phyloP scores from a whole-genome alignment of 2,888 invertebrate genomes.

The Capitulum mitella region DNA sequence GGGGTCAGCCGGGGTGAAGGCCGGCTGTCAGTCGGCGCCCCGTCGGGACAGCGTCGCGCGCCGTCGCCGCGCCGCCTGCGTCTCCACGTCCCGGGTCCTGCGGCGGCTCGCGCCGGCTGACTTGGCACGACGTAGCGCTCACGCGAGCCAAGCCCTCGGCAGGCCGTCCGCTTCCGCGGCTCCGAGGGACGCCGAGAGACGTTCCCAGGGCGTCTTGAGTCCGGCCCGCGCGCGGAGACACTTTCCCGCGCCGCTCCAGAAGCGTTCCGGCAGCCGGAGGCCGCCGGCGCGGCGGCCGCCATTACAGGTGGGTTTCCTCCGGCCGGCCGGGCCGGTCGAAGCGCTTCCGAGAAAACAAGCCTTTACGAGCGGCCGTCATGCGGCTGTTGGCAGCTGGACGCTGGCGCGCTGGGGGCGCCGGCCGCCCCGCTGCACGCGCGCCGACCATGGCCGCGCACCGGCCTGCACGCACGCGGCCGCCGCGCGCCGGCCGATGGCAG shows the following conservation, averaged over 20 bases:
- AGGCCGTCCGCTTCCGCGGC: too few species aligned
- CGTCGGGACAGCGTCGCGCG: background rate
- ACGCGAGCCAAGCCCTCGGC: too few species aligned
- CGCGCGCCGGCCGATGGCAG: too few species aligned
- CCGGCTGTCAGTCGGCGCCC: background rate
- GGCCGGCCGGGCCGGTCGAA: background rate
- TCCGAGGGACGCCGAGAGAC: too few species aligned
- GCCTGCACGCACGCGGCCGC: too few species aligned
- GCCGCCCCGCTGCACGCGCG: too few species aligned
- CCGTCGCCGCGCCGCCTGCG: background rate
- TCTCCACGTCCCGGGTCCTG: too few species aligned
- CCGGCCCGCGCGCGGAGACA: background rate
- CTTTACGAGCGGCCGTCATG: background rate
- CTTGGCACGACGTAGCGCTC: background rate
- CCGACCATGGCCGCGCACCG: too few species aligned
- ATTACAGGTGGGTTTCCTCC: background rate
- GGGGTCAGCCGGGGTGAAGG: slow-evolving; percentile 14
- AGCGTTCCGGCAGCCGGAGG: background rate
- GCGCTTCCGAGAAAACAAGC: background rate
- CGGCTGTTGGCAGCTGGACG: background rate
- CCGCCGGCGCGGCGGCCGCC: background rate
- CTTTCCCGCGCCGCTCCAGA: too few species aligned
- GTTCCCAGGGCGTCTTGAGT: background rate
- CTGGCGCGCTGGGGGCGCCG: too few species aligned
- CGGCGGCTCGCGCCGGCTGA: background rate